Evolutionary conservation across 2,797 vertebrate genomes (phyloP), one percentile per base, ranked within the genome.

Genomic region (Florisuga fusca): DNA sequence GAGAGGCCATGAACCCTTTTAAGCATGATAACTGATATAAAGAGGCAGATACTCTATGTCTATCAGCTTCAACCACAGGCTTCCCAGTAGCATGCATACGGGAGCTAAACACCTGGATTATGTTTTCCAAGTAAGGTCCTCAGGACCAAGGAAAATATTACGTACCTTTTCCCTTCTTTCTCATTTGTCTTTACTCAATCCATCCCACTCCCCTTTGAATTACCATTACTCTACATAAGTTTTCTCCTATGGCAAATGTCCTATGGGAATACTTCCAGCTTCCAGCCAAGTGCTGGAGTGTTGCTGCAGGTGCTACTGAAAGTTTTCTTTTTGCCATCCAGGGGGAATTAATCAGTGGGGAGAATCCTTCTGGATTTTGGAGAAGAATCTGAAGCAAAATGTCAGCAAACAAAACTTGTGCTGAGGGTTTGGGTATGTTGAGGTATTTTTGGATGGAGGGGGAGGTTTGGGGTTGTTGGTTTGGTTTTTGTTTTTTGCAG

Each of bases 71-170:
- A 69, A 36, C 19, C 51, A 36, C 18, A 57, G 41, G 20, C 22
- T 46, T 17, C 20, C 20, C 0, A 0, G 5, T 20, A 89, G 4
- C 2, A 0, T 25, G 23, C 3, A 21, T 51, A 33, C 43, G 87
- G 64, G 34, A 89, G 13, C 10, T 68, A 11, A 10, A 19, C 10
- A 45, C 31, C 15, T 29, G 19, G 15, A 10, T 13, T 78, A 7
- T 19, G 4, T 63, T 88, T 83, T 54, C 15, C 9, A 4, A 20
- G 4, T 31, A 45, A 53, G 17, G 64, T 21, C 6, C 41, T 66
- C 19, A 71, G 48, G 22, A 72, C 17, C 8, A 63, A 66, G 12
- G 12, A 66, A 10, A 5, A 34, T 13, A 17, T 29, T 62, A 31
- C 15, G 62, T 21, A 58, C 3, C 9, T 9, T 67, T 68, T 20